Evolutionary conservation across 2,113 vertebrate species (phyloP), one percentile per base, ranked within the genome.

Genomic region (Oceanites oceanicus): DNA sequence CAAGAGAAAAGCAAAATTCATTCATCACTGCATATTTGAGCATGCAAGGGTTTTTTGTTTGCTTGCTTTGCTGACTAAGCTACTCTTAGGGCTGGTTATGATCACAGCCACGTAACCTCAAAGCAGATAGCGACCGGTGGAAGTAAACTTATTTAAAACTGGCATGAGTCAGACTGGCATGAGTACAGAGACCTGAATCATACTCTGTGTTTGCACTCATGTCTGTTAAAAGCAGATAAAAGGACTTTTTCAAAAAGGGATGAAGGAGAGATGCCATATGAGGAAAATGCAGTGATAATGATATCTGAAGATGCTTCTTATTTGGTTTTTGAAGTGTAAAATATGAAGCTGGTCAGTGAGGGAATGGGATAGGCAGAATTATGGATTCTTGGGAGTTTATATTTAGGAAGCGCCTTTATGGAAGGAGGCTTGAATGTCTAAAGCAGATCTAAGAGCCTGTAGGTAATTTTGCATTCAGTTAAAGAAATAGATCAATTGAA

Each of bases 31-130:
- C 27, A 18, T 71, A 88, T 80, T 15, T 71, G 58, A 85, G 36
- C 26, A 23, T 20, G 42, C 47, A 58, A 72, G 42, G 65, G 26
- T 15, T 66, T 40, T 73, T 47, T 70, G 21, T 74, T 83, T 65
- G 27, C 55, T 94, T 78, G 21, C 55, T 87, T 78, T 95, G 73
- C 68, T 93, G 91, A 85, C 7, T 63, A 95, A 92, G 89, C 66
- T 87, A 7, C 55, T 94, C 61, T 20, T 18, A 40, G 19, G 65
- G 45, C 70, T 95, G 89, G 70, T 96, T 86, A 73, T 85, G 84
- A 65, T 78, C 73, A 74, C 49, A 82, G 70, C 77, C 29, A n/a
- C 0, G 0, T 50, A 79, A 85, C n/a, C 50, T 36, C 17, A 59
- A 62, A 74, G 53, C 68, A 91, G 70, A 65, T 19, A 87, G 49